Evolutionary conservation across 2,888 invertebrate species (phyloP).

Genomic region (Cryptocheilus praepositus): DNA sequence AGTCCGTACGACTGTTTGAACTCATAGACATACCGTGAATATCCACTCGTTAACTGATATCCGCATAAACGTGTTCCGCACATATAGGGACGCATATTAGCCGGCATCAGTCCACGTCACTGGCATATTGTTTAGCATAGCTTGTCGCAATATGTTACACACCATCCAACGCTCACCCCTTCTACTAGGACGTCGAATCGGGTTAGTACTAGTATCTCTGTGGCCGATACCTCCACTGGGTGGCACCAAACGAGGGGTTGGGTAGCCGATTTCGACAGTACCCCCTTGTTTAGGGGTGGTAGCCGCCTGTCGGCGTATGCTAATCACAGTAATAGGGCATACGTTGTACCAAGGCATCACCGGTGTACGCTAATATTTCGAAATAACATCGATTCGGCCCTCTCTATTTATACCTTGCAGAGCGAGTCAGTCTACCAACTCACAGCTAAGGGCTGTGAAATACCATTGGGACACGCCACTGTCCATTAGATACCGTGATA

Average conservation of each 20-base stretch:
- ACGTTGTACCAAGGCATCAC: conserved; percentile 56
- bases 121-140: conserved; percentile 70
- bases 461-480: conserved; percentile 48
- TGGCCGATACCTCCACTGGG: conserved; percentile 42
- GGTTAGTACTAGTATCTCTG: conserved; percentile 37
- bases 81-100: conserved; percentile 53
- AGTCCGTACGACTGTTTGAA: too few species aligned
- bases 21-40: too few species aligned
- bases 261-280: conserved; percentile 31
- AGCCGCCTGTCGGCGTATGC: conserved; percentile 70
- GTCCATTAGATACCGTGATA: conserved; percentile 62
- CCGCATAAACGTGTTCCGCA: too few species aligned
- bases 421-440: conserved; percentile 23
- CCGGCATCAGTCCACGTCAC: conserved; percentile 65
- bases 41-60: too few species aligned
- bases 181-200: conserved; percentile 41
- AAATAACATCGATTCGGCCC: conserved; percentile 65
- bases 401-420: not conserved
- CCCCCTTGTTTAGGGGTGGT: conserved; percentile 47
- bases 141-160: conserved; percentile 72
- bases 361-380: conserved; percentile 67
- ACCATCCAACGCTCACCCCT: conserved; percentile 35
- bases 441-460: conserved; percentile 35
- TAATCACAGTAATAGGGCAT: conserved; percentile 72
- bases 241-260: conserved; percentile 29